Evolutionary conservation across 2,113 vertebrate species (phyloP), one percentile per base, ranked within the genome.

Genomic region (Oceanites oceanicus): DNA sequence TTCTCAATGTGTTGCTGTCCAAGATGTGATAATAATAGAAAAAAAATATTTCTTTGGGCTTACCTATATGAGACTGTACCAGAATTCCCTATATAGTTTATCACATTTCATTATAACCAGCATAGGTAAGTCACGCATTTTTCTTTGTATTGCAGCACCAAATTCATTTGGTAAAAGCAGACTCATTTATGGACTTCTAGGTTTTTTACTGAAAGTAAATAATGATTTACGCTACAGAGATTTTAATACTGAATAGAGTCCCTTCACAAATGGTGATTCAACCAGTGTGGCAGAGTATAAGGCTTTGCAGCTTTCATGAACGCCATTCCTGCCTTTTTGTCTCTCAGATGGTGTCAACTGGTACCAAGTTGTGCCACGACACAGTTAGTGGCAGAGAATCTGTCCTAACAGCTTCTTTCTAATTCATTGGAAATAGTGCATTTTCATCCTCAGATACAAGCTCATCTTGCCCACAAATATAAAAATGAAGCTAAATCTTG

Each of bases 81-180:
- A 32, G 26, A 53, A 63, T 55, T 86, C 45, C 45, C 45, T 45
- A 45, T 45, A 45, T 45, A 19, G 45, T 45, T 45, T 45, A 45
- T 45, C 45, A 45, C 45, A 45, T 45, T 19, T 45, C 45, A 19
- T 45, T 45, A 19, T 45, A 45, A 45, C 45, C 18, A 45, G 18
- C 45, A 45, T 45, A 45, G 45, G 45, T 19, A 45, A 56, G 32
- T 16, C 1, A 2, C 0, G 1, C 0, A 2, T 59, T 85, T 87
- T 53, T 45, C 8, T 72, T 70, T 56, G 7, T 65, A 26, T 45
- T 81, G 7, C 16, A 56, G 50, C 27, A 74, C 6, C 26, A 59
- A 55, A 86, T 59, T 77, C 0, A 13, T 47, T 44, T 53, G 15
- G 19, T 38, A 58, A 80, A 88, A 66, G 18, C 11, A 86, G 38